These are phyloP conservation scores for Astur gentilis DNA, from an alignment of 2,113 vertebrate genomes.

Conservation along the genomic window DNA sequence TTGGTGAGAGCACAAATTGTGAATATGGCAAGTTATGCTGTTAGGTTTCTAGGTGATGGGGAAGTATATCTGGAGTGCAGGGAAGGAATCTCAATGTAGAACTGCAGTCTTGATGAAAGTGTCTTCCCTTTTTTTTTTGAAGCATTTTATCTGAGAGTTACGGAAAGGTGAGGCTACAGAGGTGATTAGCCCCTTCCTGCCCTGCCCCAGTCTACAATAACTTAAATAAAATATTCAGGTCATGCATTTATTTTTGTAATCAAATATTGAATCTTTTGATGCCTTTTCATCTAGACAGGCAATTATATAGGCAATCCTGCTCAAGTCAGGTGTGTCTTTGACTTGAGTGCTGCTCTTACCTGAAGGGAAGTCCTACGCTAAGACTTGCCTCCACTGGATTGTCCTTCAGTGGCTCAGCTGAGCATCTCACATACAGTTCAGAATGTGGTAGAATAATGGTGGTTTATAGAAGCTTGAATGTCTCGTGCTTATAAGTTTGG, in stretches of 20 bases:
- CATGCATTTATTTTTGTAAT: not conserved
- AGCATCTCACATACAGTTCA: not conserved
- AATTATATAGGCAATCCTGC: not conserved
- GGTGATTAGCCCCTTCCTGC: not conserved
- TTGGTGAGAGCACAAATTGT: not conserved
- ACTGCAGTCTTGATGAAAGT: not conserved
- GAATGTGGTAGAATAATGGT: not conserved
- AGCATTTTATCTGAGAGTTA: not conserved
- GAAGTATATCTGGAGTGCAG: not conserved
- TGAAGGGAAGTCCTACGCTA: not conserved
- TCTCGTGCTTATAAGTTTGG: not conserved
- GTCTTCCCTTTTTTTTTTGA: not conserved
- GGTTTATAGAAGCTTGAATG: not conserved
- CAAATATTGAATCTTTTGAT: not conserved
- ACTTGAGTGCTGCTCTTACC: not conserved
- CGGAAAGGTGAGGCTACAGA: not conserved
- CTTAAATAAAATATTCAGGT: not conserved
- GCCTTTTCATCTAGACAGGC: not conserved
- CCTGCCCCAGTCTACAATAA: not conserved
- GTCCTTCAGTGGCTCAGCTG: not conserved
- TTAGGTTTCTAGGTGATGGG: not conserved
- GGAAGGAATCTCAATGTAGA: not conserved
- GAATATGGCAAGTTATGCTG: not conserved
- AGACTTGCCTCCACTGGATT: not conserved
- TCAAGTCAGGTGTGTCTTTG: not conserved